Conservation (phyloP, 2,797 vertebrate genomes). For the Cichlasoma orientale region DNA sequence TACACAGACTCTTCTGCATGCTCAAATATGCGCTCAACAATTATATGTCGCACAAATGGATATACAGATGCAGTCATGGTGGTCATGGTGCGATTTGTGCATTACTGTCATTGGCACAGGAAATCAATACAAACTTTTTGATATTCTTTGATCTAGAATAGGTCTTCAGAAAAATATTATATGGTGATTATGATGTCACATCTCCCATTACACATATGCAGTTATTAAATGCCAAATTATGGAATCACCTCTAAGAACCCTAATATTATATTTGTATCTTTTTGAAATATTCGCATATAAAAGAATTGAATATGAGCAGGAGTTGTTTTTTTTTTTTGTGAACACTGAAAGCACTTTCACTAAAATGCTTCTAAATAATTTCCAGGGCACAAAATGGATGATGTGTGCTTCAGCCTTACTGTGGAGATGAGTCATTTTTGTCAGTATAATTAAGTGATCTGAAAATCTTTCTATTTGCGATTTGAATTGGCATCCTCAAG, state of each 20-base stretch:
- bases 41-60: conserved; percentile 6
- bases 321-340: not conserved
- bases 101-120: conserved; percentile 22
- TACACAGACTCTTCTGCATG: conserved; percentile 28
- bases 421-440: conserved; percentile 21
- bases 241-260: not conserved
- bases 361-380: conserved; percentile 38
- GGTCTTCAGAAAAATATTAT: not conserved
- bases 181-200: conserved; percentile 8
- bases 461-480: conserved; percentile 45
- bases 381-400: conserved; percentile 23
- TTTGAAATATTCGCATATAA: not conserved
- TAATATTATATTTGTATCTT: not conserved
- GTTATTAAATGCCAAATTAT: conserved; percentile 54
- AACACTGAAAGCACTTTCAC: conserved; percentile 15
- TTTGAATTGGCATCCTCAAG: conserved; percentile 54
- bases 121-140: conserved; percentile 31
- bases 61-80: conserved; percentile 23
- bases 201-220: conserved; percentile 2
- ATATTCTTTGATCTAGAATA: conserved; percentile 9
- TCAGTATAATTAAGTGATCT: conserved; percentile 30
- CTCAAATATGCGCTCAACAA: conserved; percentile 27
- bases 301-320: not conserved
- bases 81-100: not conserved
- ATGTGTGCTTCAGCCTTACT: conserved; percentile 31